Base-by-base conservation (phyloP, 1,140 invertebrate genomes). In the Vanessa tameamea region DNA sequence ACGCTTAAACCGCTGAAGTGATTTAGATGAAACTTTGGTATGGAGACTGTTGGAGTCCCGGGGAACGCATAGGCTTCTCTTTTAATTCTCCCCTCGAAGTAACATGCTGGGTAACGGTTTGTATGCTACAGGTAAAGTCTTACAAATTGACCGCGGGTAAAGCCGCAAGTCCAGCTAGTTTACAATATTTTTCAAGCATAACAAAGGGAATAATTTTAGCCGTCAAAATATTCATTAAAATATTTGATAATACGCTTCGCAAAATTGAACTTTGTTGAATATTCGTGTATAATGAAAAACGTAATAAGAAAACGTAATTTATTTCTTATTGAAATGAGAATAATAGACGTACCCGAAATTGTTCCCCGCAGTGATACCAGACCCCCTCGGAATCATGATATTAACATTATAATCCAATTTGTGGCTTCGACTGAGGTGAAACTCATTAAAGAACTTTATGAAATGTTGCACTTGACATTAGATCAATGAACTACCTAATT, bases 251-350 rank as follows among this genome's bases (percentile, higher is more conserved):
- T 81, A 87, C 85, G 82, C 82, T 71, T 78, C 83, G 81, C 81
- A 79, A 87, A 89, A 90, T 87, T 86, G 84, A 88, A 88, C 84
- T 88, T 79, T 86, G 84, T 85, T 86, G 84, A 85, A 89, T 88
- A 87, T 86, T 85, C 84, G 77, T 79, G 77, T 83, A 84, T 89
- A 90, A 92, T 91, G 88, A 88, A 87, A 91, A 91, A 92, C 83
- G 88, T 91, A 91, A 91, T 91, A 92, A 92, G 88, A 91, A 91
- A 91, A 89, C 87, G 88, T 89, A 92, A 90, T 91, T 92, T 91
- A 92, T 90, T 91, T 92, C 90, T 89, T 89, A 92, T 92, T 91
- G 90, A 89, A 92, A 90, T 83, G 87, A 88, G 88, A 87, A 91
- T 89, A 92, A 91, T 90, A 88, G 88, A 84, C 83, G 86, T 85